phyloP scores from a whole-genome alignment of 1,140 invertebrate species.

The Oreohelix idahoensis region DNA sequence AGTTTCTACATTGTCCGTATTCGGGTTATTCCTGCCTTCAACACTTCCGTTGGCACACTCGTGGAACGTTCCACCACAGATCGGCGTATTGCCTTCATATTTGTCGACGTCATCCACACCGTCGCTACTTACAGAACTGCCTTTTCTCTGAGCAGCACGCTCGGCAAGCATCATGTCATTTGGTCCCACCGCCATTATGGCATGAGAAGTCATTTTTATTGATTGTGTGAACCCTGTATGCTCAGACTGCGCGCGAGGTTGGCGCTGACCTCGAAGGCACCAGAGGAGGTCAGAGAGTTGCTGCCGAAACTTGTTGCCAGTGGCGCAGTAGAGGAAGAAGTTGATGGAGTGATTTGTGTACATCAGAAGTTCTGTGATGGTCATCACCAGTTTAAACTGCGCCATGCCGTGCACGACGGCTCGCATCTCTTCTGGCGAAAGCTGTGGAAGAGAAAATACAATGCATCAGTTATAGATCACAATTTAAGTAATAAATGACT shows the following conservation, averaged over 20 bases:
- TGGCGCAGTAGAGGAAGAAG: slow-evolving; percentile 73
- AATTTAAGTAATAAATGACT: too few species aligned
- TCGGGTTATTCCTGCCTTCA: not conserved
- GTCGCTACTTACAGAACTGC: slow-evolving; percentile 3
- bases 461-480: too few species aligned
- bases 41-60: not conserved
- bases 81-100: not conserved
- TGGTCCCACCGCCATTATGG: not conserved
- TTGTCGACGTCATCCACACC: not conserved
- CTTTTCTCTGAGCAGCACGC: not conserved
- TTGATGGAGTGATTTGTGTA: slow-evolving; percentile 73
- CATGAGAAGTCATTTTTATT: not conserved
- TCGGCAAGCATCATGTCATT: not conserved
- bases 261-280: not conserved
- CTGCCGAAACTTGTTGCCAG: slow-evolving; percentile 69
- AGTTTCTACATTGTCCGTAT: not conserved
- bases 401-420: slow-evolving; percentile 39
- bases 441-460: not conserved
- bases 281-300: slow-evolving; percentile 20
- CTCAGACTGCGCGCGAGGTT: not conserved
- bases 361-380: slow-evolving; percentile 69
- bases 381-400: slow-evolving; percentile 55
- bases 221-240: not conserved
- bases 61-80: not conserved
- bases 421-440: not conserved